phyloP scores from a whole-genome alignment of 2,797 vertebrate species.

The Myoxocephalus aenaeus region DNA sequence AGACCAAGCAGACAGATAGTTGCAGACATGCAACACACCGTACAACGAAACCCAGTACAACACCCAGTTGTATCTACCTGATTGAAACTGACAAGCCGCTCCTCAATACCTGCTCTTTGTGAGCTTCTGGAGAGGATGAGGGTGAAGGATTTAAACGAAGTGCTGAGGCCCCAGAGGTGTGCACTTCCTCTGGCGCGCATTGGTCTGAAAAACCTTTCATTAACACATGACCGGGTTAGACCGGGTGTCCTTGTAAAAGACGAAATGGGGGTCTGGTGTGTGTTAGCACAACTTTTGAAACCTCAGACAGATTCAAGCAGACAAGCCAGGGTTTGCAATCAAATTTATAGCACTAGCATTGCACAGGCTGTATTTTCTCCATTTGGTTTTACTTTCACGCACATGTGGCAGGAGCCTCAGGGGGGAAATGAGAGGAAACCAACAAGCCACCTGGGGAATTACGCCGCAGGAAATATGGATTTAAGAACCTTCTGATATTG shows the following conservation, averaged over 20 bases:
- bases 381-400: conserved; percentile 26
- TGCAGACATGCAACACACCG: conserved; percentile 7
- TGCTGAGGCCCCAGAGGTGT: conserved; percentile 54
- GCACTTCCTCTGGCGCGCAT: conserved; percentile 51
- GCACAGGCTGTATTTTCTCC: background rate
- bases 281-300: conserved; percentile 55
- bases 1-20: background rate
- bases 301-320: conserved; percentile 22
- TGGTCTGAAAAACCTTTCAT: conserved; percentile 54
- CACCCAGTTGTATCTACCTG: conserved; percentile 10
- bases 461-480: background rate
- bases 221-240: conserved; percentile 50
- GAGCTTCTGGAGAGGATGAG: conserved; percentile 38
- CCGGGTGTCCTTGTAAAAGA: conserved; percentile 58
- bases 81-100: conserved; percentile 51
- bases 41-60: background rate
- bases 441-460: background rate
- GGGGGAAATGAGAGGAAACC: too few relatives aligned
- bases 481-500: background rate
- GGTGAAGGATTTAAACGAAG: conserved; percentile 57
- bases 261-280: conserved; percentile 57
- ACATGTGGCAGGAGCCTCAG: background rate
- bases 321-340: conserved; percentile 23
- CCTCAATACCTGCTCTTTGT: conserved; percentile 34
- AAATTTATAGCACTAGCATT: background rate